Evolutionary conservation across 2,888 invertebrate species (phyloP), one percentile per base, ranked within the genome.

Genomic region (Athalia rosae): DNA sequence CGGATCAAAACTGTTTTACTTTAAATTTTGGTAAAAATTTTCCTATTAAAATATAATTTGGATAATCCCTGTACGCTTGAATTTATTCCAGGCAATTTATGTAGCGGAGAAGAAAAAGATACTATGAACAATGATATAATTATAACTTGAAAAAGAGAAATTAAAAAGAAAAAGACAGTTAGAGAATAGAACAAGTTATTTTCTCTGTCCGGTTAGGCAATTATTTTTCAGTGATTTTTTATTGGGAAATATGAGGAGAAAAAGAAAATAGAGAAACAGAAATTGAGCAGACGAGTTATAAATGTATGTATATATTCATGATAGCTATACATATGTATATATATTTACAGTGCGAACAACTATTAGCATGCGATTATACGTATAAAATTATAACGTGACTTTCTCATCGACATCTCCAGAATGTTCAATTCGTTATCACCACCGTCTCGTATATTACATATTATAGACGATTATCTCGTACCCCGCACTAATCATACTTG

Each of bases 191-290:
- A 28, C 28, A 28, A 28, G 28, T 28, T 28, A 28, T 28, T 28
- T 28, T 28, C 28, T 28, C 28, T 28, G 28, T 28, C 28, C 28
- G 28, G 28, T 28, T 28, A 2, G 28, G 28, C 28, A 28, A 28
- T 28, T 28, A 66, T 48, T 66, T 66, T 48, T 66, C 66, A 66
- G 15, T 48, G 11, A 45, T 45, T 48, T 48, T n/a, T 13, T 13
- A 61, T 13, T 61, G 4, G 15, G 43, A 9, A 13, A 59, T n/a
- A 45, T 43, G 41, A 9, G 81, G 78, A 82, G 82, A 78, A 79
- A 81, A 83, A 81, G 8, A 6, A 9, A 66, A 13, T 66, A 9
- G 43, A 66, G 11, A 43, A 9, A 47, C 11, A 53, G n/a, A 28
- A 9, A 64, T 43, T 11, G 11, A 11, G 4, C 28, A 11, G n/a